A percentile compares a stretch with the other conserved stretches of the same genome.
Evolutionary conservation across 2,888 invertebrate species (phyloP).

Genomic region (Tenthredo notha): DNA sequence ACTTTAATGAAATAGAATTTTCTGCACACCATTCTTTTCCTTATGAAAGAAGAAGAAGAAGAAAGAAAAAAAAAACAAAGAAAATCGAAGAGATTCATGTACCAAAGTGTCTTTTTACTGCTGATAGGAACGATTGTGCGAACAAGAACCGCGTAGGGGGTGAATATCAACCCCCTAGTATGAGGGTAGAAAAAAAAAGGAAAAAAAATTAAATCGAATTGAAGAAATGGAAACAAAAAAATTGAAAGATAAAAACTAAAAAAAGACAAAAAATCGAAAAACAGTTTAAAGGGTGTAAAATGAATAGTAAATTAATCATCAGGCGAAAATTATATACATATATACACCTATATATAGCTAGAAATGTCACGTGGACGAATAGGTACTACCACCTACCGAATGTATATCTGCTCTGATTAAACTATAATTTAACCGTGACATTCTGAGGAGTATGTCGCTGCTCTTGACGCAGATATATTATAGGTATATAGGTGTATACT

Average conservation of each 20-base stretch:
- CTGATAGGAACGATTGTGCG: too few species aligned
- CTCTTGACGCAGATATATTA: slow-evolving; percentile 39
- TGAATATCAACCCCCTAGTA: too few species aligned
- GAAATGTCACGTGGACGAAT: slow-evolving; percentile 19
- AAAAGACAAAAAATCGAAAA: neutral
- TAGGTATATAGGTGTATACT: neutral
- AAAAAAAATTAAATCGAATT: neutral
- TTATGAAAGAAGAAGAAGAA: too few species aligned
- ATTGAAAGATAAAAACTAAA: neutral
- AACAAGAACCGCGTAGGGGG: too few species aligned
- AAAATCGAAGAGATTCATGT: too few species aligned
- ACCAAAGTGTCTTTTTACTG: too few species aligned
- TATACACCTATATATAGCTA: neutral
- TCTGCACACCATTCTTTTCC: too few species aligned
- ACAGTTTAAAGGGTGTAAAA: neutral
- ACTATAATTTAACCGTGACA: slow-evolving; percentile 47
- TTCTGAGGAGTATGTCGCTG: slow-evolving; percentile 21
- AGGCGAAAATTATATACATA: neutral
- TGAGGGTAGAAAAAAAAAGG: neutral
- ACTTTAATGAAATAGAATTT: too few species aligned
- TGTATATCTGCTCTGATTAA: slow-evolving; percentile 43
- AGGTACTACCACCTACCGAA: slow-evolving; percentile 7
- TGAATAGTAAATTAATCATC: neutral
- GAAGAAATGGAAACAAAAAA: neutral
- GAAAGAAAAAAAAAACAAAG: too few species aligned